These are phyloP conservation scores for fruit fly (Drosophila melanogaster) DNA, from an alignment of 1,140 invertebrate species.

Conservation along the genomic window DNA sequence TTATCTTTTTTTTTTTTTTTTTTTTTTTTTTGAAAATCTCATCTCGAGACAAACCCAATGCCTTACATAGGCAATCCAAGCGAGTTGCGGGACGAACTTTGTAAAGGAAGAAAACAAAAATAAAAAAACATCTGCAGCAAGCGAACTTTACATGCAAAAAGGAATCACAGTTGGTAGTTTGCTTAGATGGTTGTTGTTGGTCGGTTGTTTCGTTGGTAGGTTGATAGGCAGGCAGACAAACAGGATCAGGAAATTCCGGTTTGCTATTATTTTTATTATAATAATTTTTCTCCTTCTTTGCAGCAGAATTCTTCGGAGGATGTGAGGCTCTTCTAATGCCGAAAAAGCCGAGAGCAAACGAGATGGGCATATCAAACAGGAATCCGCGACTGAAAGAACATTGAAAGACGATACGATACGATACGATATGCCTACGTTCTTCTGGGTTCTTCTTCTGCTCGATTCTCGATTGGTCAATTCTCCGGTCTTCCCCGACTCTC, in stretches of 20 bases:
- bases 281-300: slow-evolving; percentile 58
- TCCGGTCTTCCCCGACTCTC: slow-evolving; percentile 4
- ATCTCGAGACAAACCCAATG: slow-evolving; percentile 60
- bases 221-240: slow-evolving; percentile 46
- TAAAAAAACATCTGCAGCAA: slow-evolving; percentile 57
- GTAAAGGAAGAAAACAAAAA: slow-evolving; percentile 8
- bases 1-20: not conserved
- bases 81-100: slow-evolving; percentile 5
- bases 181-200: slow-evolving; percentile 15
- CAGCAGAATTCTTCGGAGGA: slow-evolving; percentile 49
- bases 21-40: not conserved
- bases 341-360: slow-evolving; percentile 1
- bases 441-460: slow-evolving; percentile 13
- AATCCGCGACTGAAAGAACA: slow-evolving; percentile 52
- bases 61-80: slow-evolving; percentile 57
- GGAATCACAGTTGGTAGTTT: slow-evolving; percentile 71
- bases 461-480: slow-evolving; percentile 42
- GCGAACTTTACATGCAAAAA: slow-evolving; percentile 53
- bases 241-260: slow-evolving; percentile 82
- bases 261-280: slow-evolving; percentile 80
- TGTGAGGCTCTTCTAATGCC: slow-evolving; percentile 63
- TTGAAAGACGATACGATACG: slow-evolving; percentile 29
- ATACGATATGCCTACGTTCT: slow-evolving; percentile 58
- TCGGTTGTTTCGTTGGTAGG: slow-evolving; percentile 12
- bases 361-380: slow-evolving; percentile 38